A percentile compares a stretch with the other conserved stretches of the same genome.
These are phyloP conservation scores for Pteruthius melanotis DNA, from an alignment of 2,113 vertebrate genomes.

Conservation along the genomic window DNA sequence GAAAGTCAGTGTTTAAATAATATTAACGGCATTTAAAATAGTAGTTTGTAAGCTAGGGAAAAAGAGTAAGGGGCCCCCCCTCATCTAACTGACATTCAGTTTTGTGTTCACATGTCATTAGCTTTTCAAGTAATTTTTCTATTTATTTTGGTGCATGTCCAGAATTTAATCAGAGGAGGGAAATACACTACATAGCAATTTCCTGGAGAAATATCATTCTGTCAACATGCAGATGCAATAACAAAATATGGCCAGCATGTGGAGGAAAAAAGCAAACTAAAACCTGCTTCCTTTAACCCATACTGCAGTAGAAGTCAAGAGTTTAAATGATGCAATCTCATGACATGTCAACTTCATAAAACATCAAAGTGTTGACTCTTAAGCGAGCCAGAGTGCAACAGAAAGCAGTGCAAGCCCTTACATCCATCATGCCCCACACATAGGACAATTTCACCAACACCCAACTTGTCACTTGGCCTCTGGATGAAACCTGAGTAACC, in stretches of 20 bases:
- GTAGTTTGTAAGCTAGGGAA: neutral
- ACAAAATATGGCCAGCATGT: neutral
- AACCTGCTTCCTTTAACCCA: neutral
- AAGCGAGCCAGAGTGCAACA: neutral
- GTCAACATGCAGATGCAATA: neutral
- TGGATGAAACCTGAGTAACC: neutral
- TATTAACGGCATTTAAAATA: neutral
- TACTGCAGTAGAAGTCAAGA: neutral
- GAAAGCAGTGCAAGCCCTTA: neutral
- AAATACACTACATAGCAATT: neutral
- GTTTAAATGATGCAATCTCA: neutral
- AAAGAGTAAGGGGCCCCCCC: neutral
- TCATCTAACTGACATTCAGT: neutral
- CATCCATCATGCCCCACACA: neutral
- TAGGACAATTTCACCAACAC: neutral
- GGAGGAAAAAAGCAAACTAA: neutral
- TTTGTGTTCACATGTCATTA: neutral
- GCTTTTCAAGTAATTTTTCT: neutral
- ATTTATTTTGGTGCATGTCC: neutral
- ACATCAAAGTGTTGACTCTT: neutral
- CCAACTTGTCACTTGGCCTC: neutral
- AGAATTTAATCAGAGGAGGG: slow-evolving; percentile 11
- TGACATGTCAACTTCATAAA: neutral
- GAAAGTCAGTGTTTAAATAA: neutral
- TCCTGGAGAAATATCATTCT: neutral